A percentile compares a stretch with the other conserved stretches of the same genome.
These are phyloP conservation scores for Heterochromis multidens DNA, from an alignment of 2,113 vertebrate species.

Conservation along the genomic window DNA sequence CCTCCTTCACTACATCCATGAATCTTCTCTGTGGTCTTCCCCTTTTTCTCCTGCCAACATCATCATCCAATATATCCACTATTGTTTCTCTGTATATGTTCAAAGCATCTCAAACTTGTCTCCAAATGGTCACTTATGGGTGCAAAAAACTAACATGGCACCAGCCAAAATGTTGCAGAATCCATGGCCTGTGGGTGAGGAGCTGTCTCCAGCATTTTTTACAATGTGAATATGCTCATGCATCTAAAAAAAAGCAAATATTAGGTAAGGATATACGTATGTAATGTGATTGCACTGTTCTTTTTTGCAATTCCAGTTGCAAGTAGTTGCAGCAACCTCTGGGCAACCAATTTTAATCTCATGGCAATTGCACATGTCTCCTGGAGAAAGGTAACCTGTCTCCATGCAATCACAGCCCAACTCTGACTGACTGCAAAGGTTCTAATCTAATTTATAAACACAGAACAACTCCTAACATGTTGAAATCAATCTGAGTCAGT, in stretches of 20 bases:
- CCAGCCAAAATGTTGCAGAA: background rate
- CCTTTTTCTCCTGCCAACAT: background rate
- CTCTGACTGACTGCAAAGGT: background rate
- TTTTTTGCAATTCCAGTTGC: background rate
- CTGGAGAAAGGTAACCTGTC: background rate
- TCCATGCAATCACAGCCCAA: background rate
- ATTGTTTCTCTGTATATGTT: accelerated
- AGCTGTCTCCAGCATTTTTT: background rate
- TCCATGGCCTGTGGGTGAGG: background rate
- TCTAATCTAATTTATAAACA: background rate
- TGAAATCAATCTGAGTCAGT: background rate
- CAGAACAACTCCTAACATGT: accelerated
- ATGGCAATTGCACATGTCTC: background rate
- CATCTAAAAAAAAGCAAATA: background rate
- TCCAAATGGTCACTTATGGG: background rate
- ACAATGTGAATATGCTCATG: accelerated
- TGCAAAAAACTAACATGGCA: accelerated
- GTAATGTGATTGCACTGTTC: accelerated
- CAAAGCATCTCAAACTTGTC: background rate
- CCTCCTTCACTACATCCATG: background rate
- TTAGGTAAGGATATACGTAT: background rate
- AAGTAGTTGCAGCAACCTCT: background rate
- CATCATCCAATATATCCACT: accelerated
- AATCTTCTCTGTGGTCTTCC: accelerated
- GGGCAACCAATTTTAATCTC: background rate